Conservation (phyloP, 2,888 invertebrate genomes). For the Apotomis turbidana region DNA sequence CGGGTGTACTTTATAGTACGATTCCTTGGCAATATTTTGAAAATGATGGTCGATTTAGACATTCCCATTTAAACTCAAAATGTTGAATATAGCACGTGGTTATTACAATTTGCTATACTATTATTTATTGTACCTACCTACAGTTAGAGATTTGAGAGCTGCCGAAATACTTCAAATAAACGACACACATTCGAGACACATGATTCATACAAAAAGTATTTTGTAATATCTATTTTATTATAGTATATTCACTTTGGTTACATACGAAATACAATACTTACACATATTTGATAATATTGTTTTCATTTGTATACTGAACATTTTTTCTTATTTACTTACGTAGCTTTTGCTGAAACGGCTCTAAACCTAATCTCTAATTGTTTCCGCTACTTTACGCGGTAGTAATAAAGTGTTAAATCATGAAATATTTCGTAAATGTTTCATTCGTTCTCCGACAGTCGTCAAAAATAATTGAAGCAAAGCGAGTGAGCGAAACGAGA, state of each 20-base stretch:
- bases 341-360: conserved; percentile 1
- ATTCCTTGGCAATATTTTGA: conserved; percentile 9
- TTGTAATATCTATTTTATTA: no score
- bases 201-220: no score
- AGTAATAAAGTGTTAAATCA: conserved; percentile 10
- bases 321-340: neutral
- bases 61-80: conserved; percentile 1
- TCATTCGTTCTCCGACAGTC: conserved; percentile 18
- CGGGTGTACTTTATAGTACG: conserved; percentile 13
- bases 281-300: no score
- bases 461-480: conserved; percentile 28
- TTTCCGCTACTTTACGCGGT: neutral
- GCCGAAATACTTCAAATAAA: no score
- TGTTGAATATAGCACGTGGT: neutral
- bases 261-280: no score
- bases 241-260: no score
- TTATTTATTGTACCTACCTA: no score
- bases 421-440: conserved; percentile 5
- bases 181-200: no score
- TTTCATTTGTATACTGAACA: neutral
- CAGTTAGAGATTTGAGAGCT: no score
- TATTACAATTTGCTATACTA: neutral
- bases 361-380: conserved; percentile 9
- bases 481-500: conserved; percentile 3
- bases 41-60: conserved; percentile 5